Evolutionary conservation across 2,797 vertebrate species (phyloP).

Genomic region (Siniperca obscura): DNA sequence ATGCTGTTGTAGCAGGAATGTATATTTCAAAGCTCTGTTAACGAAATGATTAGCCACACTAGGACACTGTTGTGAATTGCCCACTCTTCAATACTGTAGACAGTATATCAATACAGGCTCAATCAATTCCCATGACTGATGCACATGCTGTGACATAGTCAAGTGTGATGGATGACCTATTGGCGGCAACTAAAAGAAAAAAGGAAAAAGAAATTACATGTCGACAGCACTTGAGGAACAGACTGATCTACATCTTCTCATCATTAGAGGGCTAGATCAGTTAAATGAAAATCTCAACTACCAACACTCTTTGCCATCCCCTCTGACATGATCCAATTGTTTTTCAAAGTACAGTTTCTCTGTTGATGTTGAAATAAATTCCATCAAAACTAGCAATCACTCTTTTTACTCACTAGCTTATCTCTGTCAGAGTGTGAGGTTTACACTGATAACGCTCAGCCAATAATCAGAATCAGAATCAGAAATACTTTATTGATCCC

Average conservation of each 20-base stretch:
- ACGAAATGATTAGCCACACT: slow-evolving; percentile 29
- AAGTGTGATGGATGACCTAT: slow-evolving; percentile 46
- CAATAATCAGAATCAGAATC: too few relatives aligned
- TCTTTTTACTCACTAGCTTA: background rate
- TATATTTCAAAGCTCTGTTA: slow-evolving; percentile 18
- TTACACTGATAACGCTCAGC: background rate
- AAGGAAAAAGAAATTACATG: slow-evolving; percentile 5
- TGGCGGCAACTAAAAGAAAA: background rate
- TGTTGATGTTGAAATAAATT: background rate
- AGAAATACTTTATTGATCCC: too few relatives aligned
- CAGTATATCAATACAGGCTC: slow-evolving; percentile 37
- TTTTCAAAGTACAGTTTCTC: background rate
- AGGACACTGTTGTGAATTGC: slow-evolving; percentile 15
- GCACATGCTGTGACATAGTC: slow-evolving; percentile 30
- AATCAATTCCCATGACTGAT: slow-evolving; percentile 51
- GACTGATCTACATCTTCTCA: background rate
- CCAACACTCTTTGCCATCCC: too few relatives aligned
- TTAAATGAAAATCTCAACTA: too few relatives aligned
- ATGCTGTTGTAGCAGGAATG: slow-evolving; percentile 9
- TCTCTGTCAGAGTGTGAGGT: background rate
- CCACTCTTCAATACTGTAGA: slow-evolving; percentile 31
- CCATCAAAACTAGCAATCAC: background rate
- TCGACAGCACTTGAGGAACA: slow-evolving; percentile 8
- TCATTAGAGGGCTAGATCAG: background rate
- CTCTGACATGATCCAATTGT: background rate